A percentile compares a stretch with the other conserved stretches of the same genome.
These are phyloP conservation scores for Gambelia wislizenii DNA, from an alignment of 2,797 vertebrate species.

Conservation along the genomic window DNA sequence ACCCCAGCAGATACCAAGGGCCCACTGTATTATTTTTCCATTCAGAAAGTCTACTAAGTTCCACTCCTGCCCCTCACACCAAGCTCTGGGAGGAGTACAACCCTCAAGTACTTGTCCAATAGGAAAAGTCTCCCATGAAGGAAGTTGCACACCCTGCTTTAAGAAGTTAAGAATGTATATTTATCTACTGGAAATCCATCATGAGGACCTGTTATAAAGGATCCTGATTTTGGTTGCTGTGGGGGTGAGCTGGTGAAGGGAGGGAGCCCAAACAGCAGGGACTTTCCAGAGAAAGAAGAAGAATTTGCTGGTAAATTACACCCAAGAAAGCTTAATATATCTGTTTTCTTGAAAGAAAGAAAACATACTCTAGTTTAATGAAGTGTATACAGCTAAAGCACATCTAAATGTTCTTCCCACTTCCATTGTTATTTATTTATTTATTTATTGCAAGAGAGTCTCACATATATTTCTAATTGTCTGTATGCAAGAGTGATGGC, in stretches of 20 bases:
- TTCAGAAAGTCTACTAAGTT: too few species aligned
- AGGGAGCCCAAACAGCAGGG: not conserved
- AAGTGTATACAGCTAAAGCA: slow-evolving; percentile 72
- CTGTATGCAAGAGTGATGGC: slow-evolving; percentile 78
- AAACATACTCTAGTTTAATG: slow-evolving; percentile 18
- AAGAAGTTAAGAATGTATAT: not conserved
- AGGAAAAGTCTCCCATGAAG: too few species aligned
- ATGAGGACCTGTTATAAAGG: not conserved
- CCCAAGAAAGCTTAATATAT: not conserved
- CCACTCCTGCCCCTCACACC: too few species aligned
- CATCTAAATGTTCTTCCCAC: slow-evolving; percentile 79
- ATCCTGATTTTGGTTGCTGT: not conserved
- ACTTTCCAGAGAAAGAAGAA: not conserved
- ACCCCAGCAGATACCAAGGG: too few species aligned
- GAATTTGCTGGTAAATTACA: not conserved
- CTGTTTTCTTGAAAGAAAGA: slow-evolving; percentile 42
- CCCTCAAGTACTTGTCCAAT: too few species aligned
- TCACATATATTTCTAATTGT: slow-evolving; percentile 55
- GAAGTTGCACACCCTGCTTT: not conserved
- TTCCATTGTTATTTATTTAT: slow-evolving; percentile 67
- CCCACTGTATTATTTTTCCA: too few species aligned
- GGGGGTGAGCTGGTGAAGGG: not conserved
- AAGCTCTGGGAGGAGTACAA: too few species aligned
- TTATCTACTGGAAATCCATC: too few species aligned
- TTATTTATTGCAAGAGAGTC: slow-evolving; percentile 59